Evolutionary conservation across 2,113 vertebrate species (phyloP), one percentile per base, ranked within the genome.

Genomic region (Turdus rufiventris): DNA sequence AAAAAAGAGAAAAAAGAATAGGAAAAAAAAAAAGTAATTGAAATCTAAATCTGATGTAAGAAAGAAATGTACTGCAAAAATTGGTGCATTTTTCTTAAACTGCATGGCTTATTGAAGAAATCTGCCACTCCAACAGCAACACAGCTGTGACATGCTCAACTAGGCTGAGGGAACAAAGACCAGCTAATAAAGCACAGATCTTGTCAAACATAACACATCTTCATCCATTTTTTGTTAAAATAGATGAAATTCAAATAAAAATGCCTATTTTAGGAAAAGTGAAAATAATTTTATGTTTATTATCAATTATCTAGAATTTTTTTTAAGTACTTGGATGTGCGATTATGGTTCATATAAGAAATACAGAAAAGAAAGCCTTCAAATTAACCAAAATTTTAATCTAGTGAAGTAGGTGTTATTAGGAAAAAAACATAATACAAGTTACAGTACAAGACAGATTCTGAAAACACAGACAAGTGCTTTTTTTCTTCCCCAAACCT

Each of bases 11-110:
- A 91, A 96, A 80, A 48, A 83, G 51, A 94, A 93, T 71, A 61
- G 24, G 91, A 91, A 93, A 96, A 94, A 96, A 38, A 95, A 86
- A 93, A 96, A 60, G 45, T 88, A 86, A 94, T 33, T 93, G 51
- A 96, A 97, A 94, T 94, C 65, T 70, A 96, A 94, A 95, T 97
- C 93, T 97, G 88, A 91, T 95, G 72, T 87, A 92, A 98, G 96
- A 98, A 97, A 60, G 95, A 97, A 97, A 92, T 90, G 80, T 71
- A 63, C 5, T 71, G 94, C 86, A 90, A 96, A 83, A 84, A 92
- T 45, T 45, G 88, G 91, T 89, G 84, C 96, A 11, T 26, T 57
- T 70, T 51, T 87, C 87, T 85, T 57, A 43, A 91, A 89, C 48
- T 78, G 47, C 80, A 75, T 42, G 36, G 72, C 73, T 96, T 94